A percentile compares a stretch with the other conserved stretches of the same genome.
phyloP scores from a whole-genome alignment of 2,888 invertebrate species.

The Deilephila porcellus region DNA sequence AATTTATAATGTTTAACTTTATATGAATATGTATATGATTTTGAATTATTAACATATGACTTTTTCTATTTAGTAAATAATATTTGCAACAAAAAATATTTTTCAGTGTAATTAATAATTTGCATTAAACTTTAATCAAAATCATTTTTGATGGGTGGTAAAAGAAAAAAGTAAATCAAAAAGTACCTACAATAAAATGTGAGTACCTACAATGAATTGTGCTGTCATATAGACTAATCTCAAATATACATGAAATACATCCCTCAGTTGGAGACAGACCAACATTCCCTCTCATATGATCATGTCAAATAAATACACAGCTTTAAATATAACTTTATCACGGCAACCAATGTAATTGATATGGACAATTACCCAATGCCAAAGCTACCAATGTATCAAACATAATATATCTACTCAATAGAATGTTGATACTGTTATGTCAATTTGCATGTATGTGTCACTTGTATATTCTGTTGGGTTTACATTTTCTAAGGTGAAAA shows the following conservation, averaged over 20 bases:
- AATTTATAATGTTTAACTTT: not conserved
- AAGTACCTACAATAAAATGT: too few relatives aligned
- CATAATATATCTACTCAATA: not conserved
- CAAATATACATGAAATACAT: too few relatives aligned
- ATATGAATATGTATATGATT: too few relatives aligned
- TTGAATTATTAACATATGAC: too few relatives aligned
- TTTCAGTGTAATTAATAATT: too few relatives aligned
- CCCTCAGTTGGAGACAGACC: not conserved
- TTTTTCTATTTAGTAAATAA: too few relatives aligned
- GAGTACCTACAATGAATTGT: too few relatives aligned
- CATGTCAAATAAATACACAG: conserved; percentile 3
- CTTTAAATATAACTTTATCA: conserved; percentile 17
- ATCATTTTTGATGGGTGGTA: too few relatives aligned
- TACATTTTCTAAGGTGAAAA: not conserved
- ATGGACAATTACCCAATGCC: conserved; percentile 39
- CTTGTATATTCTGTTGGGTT: not conserved
- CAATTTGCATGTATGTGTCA: not conserved
- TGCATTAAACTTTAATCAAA: too few relatives aligned
- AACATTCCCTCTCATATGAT: not conserved
- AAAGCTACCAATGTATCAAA: conserved; percentile 1
- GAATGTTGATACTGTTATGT: not conserved
- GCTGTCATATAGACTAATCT: too few relatives aligned
- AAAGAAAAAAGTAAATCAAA: too few relatives aligned
- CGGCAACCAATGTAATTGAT: conserved; percentile 23
- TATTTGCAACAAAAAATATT: too few relatives aligned